Evolutionary conservation across 1,140 invertebrate genomes (phyloP).

Genomic region (Geopemphigus sp.): DNA sequence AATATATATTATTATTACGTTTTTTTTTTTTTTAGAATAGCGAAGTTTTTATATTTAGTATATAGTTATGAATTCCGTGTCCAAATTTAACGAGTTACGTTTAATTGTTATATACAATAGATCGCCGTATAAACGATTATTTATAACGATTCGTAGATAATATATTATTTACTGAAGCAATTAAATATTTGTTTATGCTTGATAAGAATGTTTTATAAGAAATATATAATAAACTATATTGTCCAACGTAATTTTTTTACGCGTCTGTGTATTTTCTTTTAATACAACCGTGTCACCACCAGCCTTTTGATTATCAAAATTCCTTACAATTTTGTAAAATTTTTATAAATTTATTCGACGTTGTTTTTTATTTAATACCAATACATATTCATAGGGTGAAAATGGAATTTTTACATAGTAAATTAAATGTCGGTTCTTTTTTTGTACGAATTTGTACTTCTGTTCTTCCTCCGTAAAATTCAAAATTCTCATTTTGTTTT

Average conservation of each 20-base stretch:
- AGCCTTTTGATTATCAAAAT: no score
- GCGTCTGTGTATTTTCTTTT: no score
- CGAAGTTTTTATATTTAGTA: constrained; percentile 24
- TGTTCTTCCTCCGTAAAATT: no score
- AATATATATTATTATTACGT: constrained; percentile 39
- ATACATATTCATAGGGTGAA: neutral
- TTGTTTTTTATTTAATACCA: no score
- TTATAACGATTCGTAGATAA: constrained; percentile 13
- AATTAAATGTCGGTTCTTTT: no score
- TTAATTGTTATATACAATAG: constrained; percentile 5
- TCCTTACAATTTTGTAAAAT: no score
- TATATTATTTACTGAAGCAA: neutral
- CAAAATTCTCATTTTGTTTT: no score
- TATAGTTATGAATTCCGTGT: constrained; percentile 20
- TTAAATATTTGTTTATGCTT: constrained; percentile 19
- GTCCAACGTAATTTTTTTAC: neutral
- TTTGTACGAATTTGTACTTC: no score
- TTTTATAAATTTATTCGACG: no score
- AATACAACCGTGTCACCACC: no score
- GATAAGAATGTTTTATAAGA: constrained; percentile 26
- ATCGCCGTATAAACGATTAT: constrained; percentile 9
- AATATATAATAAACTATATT: constrained; percentile 27
- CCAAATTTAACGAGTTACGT: neutral
- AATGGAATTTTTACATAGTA: no score
- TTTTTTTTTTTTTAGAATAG: constrained; percentile 12